Evolutionary conservation across 2,797 vertebrate genomes (phyloP).

Genomic region (Danio jaintianensis): DNA sequence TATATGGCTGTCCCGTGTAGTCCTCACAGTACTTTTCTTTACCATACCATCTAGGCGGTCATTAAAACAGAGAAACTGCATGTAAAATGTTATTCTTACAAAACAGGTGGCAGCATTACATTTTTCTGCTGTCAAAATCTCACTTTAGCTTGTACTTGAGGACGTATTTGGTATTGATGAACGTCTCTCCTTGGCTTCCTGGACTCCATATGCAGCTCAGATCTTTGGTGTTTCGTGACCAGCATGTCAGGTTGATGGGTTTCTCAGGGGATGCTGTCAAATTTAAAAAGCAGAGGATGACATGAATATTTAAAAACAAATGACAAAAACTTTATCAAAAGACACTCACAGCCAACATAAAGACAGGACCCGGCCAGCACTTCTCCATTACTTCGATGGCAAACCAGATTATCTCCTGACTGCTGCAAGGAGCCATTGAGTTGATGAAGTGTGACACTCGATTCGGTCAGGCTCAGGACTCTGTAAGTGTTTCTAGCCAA

Average conservation of each 20-base stretch:
- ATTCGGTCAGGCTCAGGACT: conserved; percentile 73
- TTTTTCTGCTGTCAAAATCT: conserved; percentile 47
- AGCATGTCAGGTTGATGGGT: conserved; percentile 91
- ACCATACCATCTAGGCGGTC: conserved; percentile 87
- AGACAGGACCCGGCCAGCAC: conserved; percentile 93
- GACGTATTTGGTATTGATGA: conserved; percentile 90
- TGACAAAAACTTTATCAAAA: not conserved
- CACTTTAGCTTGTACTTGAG: conserved; percentile 96
- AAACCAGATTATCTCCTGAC: conserved; percentile 95
- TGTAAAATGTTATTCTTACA: not conserved
- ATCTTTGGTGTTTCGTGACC: conserved; percentile 94
- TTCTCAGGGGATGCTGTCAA: conserved; percentile 89
- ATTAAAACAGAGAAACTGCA: conserved; percentile 14
- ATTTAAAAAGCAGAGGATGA: not conserved
- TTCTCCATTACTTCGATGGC: conserved; percentile 85
- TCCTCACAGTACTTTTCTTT: conserved; percentile 89
- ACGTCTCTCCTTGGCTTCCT: conserved; percentile 86
- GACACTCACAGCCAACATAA: conserved; percentile 90
- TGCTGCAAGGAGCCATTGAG: conserved; percentile 93
- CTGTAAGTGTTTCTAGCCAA: conserved; percentile 81
- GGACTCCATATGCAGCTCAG: conserved; percentile 90
- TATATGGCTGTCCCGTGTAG: conserved; percentile 82
- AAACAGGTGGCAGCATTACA: not conserved
- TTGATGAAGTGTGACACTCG: conserved; percentile 81
- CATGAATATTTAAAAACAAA: conserved; percentile 24